phyloP scores from a whole-genome alignment of 2,888 invertebrate genomes.

The Bombylius discolor region DNA sequence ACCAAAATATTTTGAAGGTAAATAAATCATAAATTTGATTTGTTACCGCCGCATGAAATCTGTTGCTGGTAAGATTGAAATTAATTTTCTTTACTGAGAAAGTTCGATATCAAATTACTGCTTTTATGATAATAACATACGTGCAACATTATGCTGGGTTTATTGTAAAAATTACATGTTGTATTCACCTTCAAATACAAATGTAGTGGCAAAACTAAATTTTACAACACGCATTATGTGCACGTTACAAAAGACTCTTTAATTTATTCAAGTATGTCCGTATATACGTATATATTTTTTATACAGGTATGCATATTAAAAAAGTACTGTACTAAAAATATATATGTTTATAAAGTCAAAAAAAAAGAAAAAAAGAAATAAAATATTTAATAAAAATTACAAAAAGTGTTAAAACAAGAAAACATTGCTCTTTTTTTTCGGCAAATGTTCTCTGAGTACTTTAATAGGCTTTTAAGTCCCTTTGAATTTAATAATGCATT shows the following conservation, averaged over 20 bases:
- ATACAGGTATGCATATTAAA: no score
- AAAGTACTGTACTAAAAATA: neutral
- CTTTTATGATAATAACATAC: neutral
- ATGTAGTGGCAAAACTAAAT: neutral
- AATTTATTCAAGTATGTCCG: no score
- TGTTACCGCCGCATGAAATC: neutral
- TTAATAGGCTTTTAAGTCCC: no score
- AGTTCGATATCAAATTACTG: neutral
- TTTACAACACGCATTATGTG: neutral
- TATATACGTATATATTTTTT: no score
- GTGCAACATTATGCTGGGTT: neutral
- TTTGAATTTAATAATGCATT: no score
- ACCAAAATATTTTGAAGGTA: constrained; percentile 4
- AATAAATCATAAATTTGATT: constrained; percentile 11
- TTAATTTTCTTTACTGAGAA: neutral
- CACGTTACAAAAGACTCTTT: no score
- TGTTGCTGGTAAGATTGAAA: neutral
- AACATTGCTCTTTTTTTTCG: no score
- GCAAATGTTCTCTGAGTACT: no score
- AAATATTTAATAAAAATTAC: no score
- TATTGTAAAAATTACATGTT: neutral
- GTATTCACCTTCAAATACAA: neutral
- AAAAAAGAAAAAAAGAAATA: no score
- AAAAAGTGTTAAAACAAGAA: no score
- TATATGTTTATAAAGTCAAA: neutral